These are phyloP conservation scores for Phrynocephalus vlangalii DNA, from an alignment of 2,797 vertebrate species.

Conservation along the genomic window DNA sequence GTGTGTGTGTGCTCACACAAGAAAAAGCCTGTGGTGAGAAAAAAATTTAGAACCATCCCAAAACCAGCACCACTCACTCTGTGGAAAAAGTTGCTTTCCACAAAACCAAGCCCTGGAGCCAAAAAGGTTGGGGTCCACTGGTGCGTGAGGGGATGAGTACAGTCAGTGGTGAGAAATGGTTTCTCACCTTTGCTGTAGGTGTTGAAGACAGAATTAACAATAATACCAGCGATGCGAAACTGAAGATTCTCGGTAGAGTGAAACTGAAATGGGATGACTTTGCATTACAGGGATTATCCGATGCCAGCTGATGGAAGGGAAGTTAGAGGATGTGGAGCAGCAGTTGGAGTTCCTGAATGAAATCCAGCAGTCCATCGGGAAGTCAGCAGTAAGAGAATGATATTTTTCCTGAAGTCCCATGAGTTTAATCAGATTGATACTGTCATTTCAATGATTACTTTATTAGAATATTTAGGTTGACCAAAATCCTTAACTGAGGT, in stretches of 20 bases:
- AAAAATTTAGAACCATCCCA: no score
- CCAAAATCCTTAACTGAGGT: not conserved
- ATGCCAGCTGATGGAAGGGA: constrained; percentile 91
- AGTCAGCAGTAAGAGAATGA: constrained; percentile 85
- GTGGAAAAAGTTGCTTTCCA: no score
- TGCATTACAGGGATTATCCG: constrained; percentile 88
- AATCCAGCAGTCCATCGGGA: constrained; percentile 93
- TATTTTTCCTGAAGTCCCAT: constrained; percentile 41
- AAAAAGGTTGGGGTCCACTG: no score
- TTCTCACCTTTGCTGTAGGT: not conserved
- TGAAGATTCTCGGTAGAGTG: not conserved
- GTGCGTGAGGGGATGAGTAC: no score
- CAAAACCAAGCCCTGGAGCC: no score
- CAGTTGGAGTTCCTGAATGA: constrained; percentile 95
- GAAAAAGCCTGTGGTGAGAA: no score
- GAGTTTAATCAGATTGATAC: not conserved
- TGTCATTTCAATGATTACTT: not conserved
- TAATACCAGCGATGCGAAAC: not conserved
- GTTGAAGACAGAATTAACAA: not conserved
- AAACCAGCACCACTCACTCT: no score
- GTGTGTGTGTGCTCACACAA: no score
- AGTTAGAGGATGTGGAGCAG: constrained; percentile 92
- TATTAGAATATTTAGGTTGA: not conserved
- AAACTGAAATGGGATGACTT: constrained; percentile 31
- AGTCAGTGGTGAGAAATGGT: not conserved